Conservation (phyloP, 2,888 invertebrate genomes). For the Brassicogethes aeneus region DNA sequence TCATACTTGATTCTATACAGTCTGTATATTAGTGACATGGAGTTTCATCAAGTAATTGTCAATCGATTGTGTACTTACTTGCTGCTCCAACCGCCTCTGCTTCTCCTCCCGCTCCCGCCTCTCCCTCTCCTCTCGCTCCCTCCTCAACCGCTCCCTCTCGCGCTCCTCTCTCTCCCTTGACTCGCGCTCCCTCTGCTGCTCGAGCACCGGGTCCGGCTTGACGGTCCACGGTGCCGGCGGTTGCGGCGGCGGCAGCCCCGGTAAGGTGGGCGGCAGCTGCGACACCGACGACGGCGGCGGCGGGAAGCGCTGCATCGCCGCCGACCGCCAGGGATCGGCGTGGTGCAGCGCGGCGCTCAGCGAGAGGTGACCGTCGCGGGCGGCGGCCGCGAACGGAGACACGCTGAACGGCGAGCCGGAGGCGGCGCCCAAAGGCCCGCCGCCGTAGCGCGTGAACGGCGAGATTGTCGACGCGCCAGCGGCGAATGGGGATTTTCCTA, state of each 20-base stretch:
- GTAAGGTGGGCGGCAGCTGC: slow-evolving; percentile 42
- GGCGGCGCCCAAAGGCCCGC: slow-evolving; percentile 39
- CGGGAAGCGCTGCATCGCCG: slow-evolving; percentile 53
- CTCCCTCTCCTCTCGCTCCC: slow-evolving; percentile 52
- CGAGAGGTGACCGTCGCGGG: slow-evolving; percentile 38
- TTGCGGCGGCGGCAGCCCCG: slow-evolving; percentile 31
- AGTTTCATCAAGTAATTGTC: neutral
- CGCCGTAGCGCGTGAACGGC: slow-evolving; percentile 72
- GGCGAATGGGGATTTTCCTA: slow-evolving; percentile 33
- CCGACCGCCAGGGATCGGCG: slow-evolving; percentile 65
- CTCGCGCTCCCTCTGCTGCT: slow-evolving; percentile 52
- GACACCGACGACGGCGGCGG: slow-evolving; percentile 45
- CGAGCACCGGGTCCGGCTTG: slow-evolving; percentile 53
- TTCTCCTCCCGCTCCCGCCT: slow-evolving; percentile 46
- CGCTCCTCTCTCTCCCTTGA: slow-evolving; percentile 50
- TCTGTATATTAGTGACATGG: no score
- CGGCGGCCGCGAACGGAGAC: slow-evolving; percentile 53
- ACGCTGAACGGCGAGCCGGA: slow-evolving; percentile 59
- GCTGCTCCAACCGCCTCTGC: slow-evolving; percentile 40
- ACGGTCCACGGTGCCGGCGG: slow-evolving; percentile 51
- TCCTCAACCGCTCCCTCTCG: slow-evolving; percentile 48
- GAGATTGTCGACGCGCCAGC: slow-evolving; percentile 60
- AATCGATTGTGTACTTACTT: slow-evolving; percentile 34
- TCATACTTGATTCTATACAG: no score
- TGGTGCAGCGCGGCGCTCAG: slow-evolving; percentile 44